Evolutionary conservation across 2,113 vertebrate genomes (phyloP).

Genomic region (Turdus rufiventris): DNA sequence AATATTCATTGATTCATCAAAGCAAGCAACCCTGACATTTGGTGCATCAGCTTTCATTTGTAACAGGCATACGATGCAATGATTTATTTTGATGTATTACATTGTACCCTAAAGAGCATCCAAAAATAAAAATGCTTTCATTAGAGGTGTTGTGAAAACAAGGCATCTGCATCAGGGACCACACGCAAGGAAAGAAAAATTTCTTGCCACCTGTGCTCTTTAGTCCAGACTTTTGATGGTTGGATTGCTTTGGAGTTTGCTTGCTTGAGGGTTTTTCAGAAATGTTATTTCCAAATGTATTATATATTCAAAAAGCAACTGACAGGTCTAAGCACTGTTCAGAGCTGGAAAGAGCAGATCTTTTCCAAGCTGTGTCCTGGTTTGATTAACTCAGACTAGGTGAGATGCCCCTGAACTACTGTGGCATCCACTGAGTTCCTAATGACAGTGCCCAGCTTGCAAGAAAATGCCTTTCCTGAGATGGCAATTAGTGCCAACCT

Average conservation of each 20-base stretch:
- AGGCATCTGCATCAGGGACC: not conserved
- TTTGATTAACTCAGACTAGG: not conserved
- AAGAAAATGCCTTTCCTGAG: not conserved
- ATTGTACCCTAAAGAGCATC: not conserved
- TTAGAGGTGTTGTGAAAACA: slow-evolving; percentile 14
- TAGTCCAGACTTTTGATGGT: not conserved
- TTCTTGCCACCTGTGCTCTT: slow-evolving; percentile 1
- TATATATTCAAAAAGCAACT: not conserved
- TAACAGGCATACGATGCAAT: not conserved
- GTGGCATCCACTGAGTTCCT: not conserved
- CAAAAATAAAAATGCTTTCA: slow-evolving; percentile 7
- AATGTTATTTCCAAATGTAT: not conserved
- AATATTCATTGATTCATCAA: slow-evolving; percentile 1
- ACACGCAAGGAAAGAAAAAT: not conserved
- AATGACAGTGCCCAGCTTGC: not conserved
- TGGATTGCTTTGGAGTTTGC: not conserved
- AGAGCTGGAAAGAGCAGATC: not conserved
- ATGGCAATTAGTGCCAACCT: not conserved
- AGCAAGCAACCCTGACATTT: not conserved
- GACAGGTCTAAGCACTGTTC: not conserved
- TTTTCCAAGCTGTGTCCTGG: not conserved
- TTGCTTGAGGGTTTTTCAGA: not conserved
- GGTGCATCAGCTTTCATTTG: not conserved
- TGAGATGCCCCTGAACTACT: not conserved
- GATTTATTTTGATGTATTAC: slow-evolving; percentile 4